phyloP scores from a whole-genome alignment of 2,797 vertebrate species.

The Hylomyscus alleni region DNA sequence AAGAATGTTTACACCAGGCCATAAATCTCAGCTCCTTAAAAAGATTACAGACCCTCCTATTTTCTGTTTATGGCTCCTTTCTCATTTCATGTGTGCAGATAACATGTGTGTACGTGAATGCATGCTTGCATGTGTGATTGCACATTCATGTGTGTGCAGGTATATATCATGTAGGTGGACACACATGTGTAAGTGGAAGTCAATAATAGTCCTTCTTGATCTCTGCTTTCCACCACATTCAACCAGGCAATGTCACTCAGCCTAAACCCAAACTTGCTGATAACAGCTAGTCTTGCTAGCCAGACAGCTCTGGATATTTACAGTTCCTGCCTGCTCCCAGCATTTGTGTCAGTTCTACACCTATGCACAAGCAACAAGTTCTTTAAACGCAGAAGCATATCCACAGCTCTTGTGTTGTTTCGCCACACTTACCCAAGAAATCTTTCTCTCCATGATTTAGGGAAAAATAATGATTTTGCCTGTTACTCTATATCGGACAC shows the following conservation, averaged over 20 bases:
- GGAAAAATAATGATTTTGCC: slow-evolving; percentile 16
- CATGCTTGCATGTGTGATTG: not conserved
- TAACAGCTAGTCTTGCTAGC: not conserved
- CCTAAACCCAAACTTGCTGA: not conserved
- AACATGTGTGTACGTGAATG: not conserved
- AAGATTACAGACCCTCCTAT: not conserved
- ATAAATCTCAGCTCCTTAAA: not conserved
- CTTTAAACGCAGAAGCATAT: not conserved
- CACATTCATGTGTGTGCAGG: not conserved
- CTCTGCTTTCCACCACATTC: not conserved
- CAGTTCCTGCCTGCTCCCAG: not conserved
- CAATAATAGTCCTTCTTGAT: not conserved
- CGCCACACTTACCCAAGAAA: not conserved
- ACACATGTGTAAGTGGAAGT: not conserved
- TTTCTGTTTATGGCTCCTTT: not conserved
- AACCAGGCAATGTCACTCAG: not conserved
- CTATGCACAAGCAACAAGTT: not conserved
- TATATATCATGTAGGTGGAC: not conserved
- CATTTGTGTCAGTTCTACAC: not conserved
- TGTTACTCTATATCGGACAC: not conserved
- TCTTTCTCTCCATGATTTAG: not conserved
- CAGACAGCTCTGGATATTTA: not conserved
- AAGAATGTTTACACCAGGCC: not conserved
- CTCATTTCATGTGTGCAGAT: not conserved
- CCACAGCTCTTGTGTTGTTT: not conserved